Conservation (phyloP, 2,888 invertebrate species). For the Drosophila nr. fundita region DNA sequence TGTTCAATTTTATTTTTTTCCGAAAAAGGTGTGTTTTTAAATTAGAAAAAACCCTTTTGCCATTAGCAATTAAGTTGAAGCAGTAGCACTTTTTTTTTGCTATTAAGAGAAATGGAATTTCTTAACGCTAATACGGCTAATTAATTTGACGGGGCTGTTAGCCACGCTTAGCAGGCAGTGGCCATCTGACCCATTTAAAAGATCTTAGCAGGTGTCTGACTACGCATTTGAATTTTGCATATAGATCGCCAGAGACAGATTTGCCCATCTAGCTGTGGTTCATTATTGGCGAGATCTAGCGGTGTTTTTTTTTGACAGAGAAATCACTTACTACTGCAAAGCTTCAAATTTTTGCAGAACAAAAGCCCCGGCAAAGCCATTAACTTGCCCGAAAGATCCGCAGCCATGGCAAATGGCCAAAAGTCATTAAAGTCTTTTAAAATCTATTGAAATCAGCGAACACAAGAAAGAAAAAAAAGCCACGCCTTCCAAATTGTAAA, state of each 20-base stretch:
- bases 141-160: constrained; percentile 20
- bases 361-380: constrained; percentile 66
- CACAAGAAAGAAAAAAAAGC: constrained; percentile 26
- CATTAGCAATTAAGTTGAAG: neutral
- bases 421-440: constrained; percentile 70
- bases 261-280: constrained; percentile 30
- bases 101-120: constrained; percentile 15
- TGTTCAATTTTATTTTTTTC: neutral
- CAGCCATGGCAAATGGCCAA: constrained; percentile 51
- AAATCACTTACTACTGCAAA: constrained; percentile 22
- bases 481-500: constrained; percentile 69
- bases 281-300: constrained; percentile 31
- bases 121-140: constrained; percentile 18
- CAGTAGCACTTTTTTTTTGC: neutral
- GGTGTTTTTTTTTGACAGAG: constrained; percentile 26
- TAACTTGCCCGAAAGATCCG: constrained; percentile 33
- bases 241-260: neutral
- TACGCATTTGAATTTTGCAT: constrained; percentile 22
- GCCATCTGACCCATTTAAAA: constrained; percentile 47
- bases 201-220: constrained; percentile 28
- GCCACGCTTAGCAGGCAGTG: constrained; percentile 30
- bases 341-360: constrained; percentile 59
- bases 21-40: neutral
- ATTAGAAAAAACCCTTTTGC: neutral
- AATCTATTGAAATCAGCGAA: constrained; percentile 69